Percentiles rank a stretch among this genome's conserved stretches.
Evolutionary conservation across 64 coral and sea anemone species (phyloP).

Genomic region (Hydrozoanthus tunicans): DNA sequence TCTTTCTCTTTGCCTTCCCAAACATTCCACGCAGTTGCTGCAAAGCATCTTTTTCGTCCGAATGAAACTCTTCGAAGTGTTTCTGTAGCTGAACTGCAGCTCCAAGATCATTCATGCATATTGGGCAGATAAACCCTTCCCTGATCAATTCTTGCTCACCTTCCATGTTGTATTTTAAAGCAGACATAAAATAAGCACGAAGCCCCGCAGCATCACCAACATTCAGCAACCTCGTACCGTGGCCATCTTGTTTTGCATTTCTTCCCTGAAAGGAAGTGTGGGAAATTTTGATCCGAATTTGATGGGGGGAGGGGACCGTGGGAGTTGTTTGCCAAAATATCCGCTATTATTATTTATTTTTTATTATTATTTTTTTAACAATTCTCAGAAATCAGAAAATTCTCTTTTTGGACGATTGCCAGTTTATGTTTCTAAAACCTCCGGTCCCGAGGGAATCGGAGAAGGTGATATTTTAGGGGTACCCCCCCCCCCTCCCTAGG

Average conservation of each 20-base stretch:
- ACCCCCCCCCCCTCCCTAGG: no score
- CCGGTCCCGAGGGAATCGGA: no score
- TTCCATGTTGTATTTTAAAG: conserved; percentile 60
- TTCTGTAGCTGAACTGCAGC: conserved; percentile 66
- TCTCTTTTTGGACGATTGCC: no score
- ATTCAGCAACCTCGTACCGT: neutral
- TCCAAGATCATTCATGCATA: conserved; percentile 88
- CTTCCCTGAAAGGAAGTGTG: conserved; percentile 25
- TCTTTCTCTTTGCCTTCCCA: conserved; percentile 91
- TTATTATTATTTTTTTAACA: no score
- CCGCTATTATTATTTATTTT: no score
- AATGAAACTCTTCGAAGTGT: conserved; percentile 93
- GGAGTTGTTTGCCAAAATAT: no score
- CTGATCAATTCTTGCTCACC: conserved; percentile 71
- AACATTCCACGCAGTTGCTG: conserved; percentile 91
- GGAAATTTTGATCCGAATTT: neutral
- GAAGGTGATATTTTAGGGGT: no score
- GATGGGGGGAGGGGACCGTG: neutral
- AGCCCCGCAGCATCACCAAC: neutral
- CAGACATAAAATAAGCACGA: neutral
- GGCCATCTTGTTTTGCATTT: conserved; percentile 16
- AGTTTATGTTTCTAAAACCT: no score
- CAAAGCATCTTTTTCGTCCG: conserved; percentile 83
- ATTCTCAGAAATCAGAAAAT: no score
- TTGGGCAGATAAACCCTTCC: conserved; percentile 92